A percentile compares a stretch with the other conserved stretches of the same genome.
These are phyloP conservation scores for Catamblyrhynchus diadema DNA, from an alignment of 2,797 vertebrate genomes.

Conservation along the genomic window DNA sequence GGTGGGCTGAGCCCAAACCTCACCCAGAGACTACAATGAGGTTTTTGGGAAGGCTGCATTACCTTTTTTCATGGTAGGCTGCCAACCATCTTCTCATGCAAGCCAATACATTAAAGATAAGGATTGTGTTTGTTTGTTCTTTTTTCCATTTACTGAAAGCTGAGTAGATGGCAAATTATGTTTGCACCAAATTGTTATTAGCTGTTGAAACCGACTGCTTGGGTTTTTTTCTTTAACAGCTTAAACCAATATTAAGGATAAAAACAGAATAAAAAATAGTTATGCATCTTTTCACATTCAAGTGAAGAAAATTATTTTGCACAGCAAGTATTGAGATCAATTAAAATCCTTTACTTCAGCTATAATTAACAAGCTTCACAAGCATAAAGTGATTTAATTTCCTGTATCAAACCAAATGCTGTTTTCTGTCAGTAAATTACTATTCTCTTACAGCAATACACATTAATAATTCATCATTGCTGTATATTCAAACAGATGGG, in stretches of 20 bases:
- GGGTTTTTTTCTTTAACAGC: not conserved
- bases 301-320: not conserved
- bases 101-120: not conserved
- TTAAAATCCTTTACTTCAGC: slow-evolving; percentile 6
- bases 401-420: not conserved
- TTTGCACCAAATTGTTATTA: not conserved
- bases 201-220: not conserved
- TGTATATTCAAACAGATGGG: not conserved
- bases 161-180: not conserved
- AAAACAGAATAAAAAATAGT: not conserved
- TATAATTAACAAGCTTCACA: slow-evolving; percentile 22
- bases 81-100: not conserved
- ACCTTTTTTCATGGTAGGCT: too few relatives aligned
- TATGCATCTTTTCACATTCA: not conserved
- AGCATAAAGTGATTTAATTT: slow-evolving; percentile 28
- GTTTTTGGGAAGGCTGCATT: not conserved
- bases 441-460: not conserved
- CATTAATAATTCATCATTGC: not conserved
- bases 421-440: not conserved
- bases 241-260: not conserved
- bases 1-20: not conserved
- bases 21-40: rapidly evolving
- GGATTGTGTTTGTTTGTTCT: not conserved
- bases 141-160: not conserved
- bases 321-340: not conserved